Evolutionary conservation across 1,140 invertebrate genomes (phyloP).

Genomic region (Danaus plexippus): DNA sequence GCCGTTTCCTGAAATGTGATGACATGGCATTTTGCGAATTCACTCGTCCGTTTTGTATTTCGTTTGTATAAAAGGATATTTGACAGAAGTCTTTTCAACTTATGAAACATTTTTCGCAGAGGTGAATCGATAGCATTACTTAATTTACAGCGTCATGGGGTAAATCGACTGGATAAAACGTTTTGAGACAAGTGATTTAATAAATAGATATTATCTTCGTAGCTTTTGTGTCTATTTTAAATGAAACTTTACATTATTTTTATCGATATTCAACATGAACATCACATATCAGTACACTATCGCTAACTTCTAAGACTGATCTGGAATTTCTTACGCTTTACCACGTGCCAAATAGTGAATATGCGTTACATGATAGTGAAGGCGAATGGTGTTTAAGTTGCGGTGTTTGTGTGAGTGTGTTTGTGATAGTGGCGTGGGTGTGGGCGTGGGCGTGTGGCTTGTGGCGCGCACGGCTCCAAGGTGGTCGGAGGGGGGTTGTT

Average conservation of each 20-base stretch:
- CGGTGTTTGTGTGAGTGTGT: constrained; percentile 23
- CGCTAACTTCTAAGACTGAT: constrained; percentile 49
- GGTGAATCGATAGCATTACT: constrained; percentile 14
- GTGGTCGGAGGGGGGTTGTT: constrained; percentile 75
- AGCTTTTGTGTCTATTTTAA: constrained; percentile 7
- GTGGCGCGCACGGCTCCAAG: constrained; percentile 56
- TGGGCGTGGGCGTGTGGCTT: constrained; percentile 28
- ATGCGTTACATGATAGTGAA: constrained; percentile 14
- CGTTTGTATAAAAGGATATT: too few species aligned
- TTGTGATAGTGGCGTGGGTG: constrained; percentile 24
- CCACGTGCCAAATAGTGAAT: constrained; percentile 34
- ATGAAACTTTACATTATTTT: constrained; percentile 4
- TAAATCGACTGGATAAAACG: neutral
- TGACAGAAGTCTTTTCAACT: too few species aligned
- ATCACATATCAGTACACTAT: constrained; percentile 53
- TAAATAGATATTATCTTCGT: constrained; percentile 1
- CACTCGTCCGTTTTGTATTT: too few species aligned
- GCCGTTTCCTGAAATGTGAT: too few species aligned
- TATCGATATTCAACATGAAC: constrained; percentile 9
- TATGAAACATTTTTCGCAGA: too few species aligned
- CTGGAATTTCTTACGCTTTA: constrained; percentile 35
- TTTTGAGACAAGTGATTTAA: neutral
- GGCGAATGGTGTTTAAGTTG: constrained; percentile 28
- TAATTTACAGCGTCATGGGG: constrained; percentile 7
- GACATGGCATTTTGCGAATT: too few species aligned